Evolutionary conservation across 1,140 invertebrate genomes (phyloP).

Genomic region (Drosophila littoralis): DNA sequence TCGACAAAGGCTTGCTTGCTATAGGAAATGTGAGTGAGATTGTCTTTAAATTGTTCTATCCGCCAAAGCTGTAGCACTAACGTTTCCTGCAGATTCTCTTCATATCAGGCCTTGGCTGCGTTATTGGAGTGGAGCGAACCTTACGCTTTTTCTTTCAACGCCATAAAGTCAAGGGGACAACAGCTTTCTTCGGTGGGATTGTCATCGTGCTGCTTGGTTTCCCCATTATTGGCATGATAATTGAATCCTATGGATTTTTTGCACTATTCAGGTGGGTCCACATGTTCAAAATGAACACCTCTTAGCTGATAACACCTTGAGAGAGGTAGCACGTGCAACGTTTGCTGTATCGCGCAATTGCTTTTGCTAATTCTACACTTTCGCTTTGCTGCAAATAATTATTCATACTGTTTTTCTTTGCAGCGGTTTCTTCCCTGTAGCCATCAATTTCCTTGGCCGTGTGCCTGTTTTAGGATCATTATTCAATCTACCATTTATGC

Average conservation of each 20-base stretch:
- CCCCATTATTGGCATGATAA: constrained; percentile 97
- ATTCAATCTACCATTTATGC: constrained; percentile 90
- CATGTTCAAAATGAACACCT: too few relatives aligned
- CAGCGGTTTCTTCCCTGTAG: constrained; percentile 94
- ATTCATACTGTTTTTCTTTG: constrained; percentile 60
- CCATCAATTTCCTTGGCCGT: constrained; percentile 93
- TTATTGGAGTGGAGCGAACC: constrained; percentile 98
- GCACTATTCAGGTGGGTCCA: constrained; percentile 89
- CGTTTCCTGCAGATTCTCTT: constrained; percentile 92
- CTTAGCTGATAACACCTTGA: too few relatives aligned
- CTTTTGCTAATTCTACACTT: neutral
- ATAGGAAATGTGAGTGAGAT: constrained; percentile 96
- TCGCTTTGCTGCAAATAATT: neutral
- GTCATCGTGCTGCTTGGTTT: constrained; percentile 97
- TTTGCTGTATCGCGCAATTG: neutral
- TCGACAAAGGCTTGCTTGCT: constrained; percentile 98
- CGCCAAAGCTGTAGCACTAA: constrained; percentile 10
- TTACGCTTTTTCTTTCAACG: constrained; percentile 99
- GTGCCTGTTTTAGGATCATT: constrained; percentile 90
- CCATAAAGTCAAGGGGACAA: constrained; percentile 97
- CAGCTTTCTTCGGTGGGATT: constrained; percentile 97
- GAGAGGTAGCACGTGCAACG: neutral
- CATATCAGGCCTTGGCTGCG: constrained; percentile 96
- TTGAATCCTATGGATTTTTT: constrained; percentile 96
- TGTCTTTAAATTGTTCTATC: neutral